phyloP scores from a whole-genome alignment of 2,113 vertebrate genomes.

The Carassius carassius region DNA sequence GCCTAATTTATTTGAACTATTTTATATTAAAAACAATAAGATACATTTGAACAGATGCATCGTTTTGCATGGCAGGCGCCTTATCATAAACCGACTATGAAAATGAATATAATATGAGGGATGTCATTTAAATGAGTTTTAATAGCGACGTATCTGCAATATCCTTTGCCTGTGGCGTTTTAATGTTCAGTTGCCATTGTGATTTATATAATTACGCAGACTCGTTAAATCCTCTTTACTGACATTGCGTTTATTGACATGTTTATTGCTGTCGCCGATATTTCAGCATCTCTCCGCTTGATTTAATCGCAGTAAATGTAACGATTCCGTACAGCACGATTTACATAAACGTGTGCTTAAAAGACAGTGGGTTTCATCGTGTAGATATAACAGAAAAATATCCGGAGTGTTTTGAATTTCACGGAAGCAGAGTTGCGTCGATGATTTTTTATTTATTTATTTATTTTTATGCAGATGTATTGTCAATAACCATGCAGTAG shows the following conservation, averaged over 20 bases:
- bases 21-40: not conserved
- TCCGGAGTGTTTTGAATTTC: not conserved
- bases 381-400: too few species aligned
- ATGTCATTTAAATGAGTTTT: constrained; percentile 29
- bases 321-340: not conserved
- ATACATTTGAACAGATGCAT: not conserved
- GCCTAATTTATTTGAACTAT: constrained; percentile 20
- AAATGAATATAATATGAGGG: constrained; percentile 2
- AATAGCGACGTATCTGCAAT: constrained; percentile 12
- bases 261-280: constrained; percentile 36
- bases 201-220: constrained; percentile 35
- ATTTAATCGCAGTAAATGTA: constrained; percentile 23
- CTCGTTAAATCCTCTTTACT: constrained; percentile 32
- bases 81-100: not conserved
- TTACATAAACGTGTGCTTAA: not conserved
- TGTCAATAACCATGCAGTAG: not conserved
- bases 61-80: not conserved
- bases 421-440: not conserved
- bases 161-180: constrained; percentile 1
- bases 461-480: not conserved
- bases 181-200: constrained; percentile 17
- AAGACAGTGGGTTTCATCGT: not conserved
- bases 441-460: not conserved
- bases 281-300: constrained; percentile 9
- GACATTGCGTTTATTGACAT: constrained; percentile 18